These are phyloP conservation scores for Tetragonula carbonaria DNA, from an alignment of 2,888 invertebrate species.

Conservation along the genomic window DNA sequence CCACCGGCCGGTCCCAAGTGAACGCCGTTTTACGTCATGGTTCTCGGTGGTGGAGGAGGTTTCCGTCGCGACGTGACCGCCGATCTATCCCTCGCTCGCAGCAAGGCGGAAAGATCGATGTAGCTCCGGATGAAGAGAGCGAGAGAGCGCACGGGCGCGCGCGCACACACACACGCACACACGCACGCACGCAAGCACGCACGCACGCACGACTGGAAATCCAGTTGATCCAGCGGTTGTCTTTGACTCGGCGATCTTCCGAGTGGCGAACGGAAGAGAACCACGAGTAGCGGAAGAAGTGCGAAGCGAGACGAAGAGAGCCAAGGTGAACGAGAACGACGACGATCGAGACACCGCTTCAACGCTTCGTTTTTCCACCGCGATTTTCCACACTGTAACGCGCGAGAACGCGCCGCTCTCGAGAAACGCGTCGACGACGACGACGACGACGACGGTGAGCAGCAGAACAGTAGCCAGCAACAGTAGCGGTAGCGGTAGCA, in stretches of 20 bases:
- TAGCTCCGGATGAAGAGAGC: background rate
- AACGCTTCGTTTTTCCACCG: conserved; percentile 19
- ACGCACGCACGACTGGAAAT: conserved; percentile 22
- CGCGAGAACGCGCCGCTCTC: conserved; percentile 31
- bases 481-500: background rate
- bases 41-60: conserved; percentile 1
- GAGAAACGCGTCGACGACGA: conserved; percentile 26
- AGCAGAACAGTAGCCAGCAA: background rate
- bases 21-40: conserved; percentile 34
- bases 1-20: conserved; percentile 5
- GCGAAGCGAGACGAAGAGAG: background rate
- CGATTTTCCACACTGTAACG: conserved; percentile 38
- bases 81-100: conserved; percentile 40
- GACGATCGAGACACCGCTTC: conserved; percentile 6
- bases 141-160: background rate
- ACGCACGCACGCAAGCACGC: conserved; percentile 1
- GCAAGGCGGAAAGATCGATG: conserved; percentile 35
- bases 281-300: background rate
- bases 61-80: conserved; percentile 5
- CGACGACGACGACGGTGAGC: conserved; percentile 14
- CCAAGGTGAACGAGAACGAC: background rate
- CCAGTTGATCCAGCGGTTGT: conserved; percentile 22
- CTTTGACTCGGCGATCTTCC: background rate
- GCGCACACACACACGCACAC: conserved; percentile 31
- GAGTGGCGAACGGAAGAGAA: background rate